Evolutionary conservation across 2,888 invertebrate genomes (phyloP).

Genomic region (Nymphalis c-album): DNA sequence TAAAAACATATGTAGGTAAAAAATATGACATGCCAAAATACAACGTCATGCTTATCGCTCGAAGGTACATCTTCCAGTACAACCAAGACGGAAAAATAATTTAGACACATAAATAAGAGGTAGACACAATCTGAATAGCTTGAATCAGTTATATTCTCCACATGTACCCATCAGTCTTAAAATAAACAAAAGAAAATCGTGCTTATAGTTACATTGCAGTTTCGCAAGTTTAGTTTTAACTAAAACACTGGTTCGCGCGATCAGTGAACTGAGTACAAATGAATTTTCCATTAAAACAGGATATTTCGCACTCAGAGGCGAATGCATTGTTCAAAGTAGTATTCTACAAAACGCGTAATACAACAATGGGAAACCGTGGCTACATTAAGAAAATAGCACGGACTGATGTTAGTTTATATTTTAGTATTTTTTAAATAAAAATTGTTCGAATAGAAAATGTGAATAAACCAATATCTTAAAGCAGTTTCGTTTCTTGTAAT

Average conservation of each 20-base stretch:
- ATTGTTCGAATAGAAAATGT: background rate
- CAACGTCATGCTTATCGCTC: too few species aligned
- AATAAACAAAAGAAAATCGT: background rate
- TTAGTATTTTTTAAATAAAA: slow-evolving; percentile 7
- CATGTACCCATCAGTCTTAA: background rate
- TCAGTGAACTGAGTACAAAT: slow-evolving; percentile 6
- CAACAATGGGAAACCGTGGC: slow-evolving; percentile 18
- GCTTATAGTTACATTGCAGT: background rate
- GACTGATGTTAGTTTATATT: background rate
- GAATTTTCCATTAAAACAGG: slow-evolving; percentile 18
- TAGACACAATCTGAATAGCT: too few species aligned
- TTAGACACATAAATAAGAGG: too few species aligned
- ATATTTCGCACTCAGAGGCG: slow-evolving; percentile 15
- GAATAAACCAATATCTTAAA: slow-evolving; percentile 7
- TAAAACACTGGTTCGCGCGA: background rate
- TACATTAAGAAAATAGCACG: slow-evolving; percentile 17
- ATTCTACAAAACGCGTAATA: slow-evolving; percentile 14
- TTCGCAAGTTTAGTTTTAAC: slow-evolving; percentile 1
- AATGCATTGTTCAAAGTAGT: slow-evolving; percentile 21
- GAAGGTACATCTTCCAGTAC: too few species aligned
- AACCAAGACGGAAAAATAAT: too few species aligned
- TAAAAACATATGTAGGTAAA: background rate
- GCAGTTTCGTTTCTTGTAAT: slow-evolving; percentile 19
- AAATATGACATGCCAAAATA: too few species aligned
- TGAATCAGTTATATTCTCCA: too few species aligned